Evolutionary conservation across 2,113 vertebrate genomes (phyloP).

Genomic region (Microcebus griseorufus): DNA sequence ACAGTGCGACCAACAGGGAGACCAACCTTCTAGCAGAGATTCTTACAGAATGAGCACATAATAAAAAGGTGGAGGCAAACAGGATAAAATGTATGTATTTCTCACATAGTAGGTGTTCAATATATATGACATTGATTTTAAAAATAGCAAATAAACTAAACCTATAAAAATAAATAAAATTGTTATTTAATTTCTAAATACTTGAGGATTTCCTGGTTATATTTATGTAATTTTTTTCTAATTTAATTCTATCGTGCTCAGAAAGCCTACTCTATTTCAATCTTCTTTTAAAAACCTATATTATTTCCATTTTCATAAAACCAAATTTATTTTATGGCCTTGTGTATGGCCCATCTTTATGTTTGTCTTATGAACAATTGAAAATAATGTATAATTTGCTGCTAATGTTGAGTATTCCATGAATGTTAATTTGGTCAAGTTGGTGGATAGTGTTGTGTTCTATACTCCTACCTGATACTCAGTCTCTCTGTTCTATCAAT

Average conservation of each 20-base stretch:
- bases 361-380: not conserved
- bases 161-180: not conserved
- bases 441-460: not conserved
- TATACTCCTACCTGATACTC: not conserved
- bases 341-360: not conserved
- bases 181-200: not conserved
- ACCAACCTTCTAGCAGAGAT: not conserved
- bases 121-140: not conserved
- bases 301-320: not conserved
- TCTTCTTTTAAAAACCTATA: not conserved
- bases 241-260: not conserved
- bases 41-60: not conserved
- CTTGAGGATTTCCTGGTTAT: not conserved
- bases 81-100: not conserved
- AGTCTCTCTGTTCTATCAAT: not conserved
- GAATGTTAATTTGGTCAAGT: not conserved
- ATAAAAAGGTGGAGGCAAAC: not conserved
- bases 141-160: constrained; percentile 37
- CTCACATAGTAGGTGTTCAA: not conserved
- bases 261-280: not conserved
- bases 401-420: not conserved
- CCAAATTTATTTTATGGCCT: not conserved
- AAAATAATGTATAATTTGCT: not conserved
- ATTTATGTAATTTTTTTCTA: not conserved
- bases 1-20: constrained; percentile 20